These are phyloP conservation scores for Struthio camelus DNA, from an alignment of 2,113 vertebrate genomes.

Conservation along the genomic window DNA sequence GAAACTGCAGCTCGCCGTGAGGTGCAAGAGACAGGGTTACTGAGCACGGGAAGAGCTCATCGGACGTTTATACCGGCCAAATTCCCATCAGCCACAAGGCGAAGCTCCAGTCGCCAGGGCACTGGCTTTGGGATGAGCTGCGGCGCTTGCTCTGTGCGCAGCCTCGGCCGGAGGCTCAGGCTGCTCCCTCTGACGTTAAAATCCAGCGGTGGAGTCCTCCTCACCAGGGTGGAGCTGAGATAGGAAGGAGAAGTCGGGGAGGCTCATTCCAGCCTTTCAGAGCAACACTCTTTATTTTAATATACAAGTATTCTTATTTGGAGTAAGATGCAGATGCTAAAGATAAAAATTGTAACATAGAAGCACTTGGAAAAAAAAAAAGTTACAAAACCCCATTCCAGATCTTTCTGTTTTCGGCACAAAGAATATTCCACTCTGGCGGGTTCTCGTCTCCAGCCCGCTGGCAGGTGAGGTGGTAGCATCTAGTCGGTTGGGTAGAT, in stretches of 20 bases:
- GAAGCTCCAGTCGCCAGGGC: neutral
- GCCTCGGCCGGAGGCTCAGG: neutral
- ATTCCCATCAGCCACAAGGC: neutral
- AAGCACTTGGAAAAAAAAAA: neutral
- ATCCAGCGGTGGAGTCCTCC: neutral
- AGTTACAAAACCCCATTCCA: neutral
- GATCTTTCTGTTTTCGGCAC: conserved; percentile 15
- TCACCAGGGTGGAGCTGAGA: neutral
- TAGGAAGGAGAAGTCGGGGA: neutral
- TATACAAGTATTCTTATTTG: neutral
- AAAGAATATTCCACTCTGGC: neutral
- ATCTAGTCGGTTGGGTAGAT: neutral
- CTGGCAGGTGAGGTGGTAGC: neutral
- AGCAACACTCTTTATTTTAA: conserved; percentile 36
- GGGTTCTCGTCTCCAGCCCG: neutral
- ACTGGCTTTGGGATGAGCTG: neutral
- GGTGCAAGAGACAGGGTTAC: neutral
- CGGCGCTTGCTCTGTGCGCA: neutral
- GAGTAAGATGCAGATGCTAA: neutral
- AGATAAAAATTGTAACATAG: conserved; percentile 3
- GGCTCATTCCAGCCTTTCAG: neutral
- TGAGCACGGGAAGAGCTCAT: neutral
- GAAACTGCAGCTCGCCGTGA: neutral
- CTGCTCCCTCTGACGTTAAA: neutral
- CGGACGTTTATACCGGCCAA: neutral